phyloP scores from a whole-genome alignment of 2,888 invertebrate genomes.

The Sepioteuthis lessoniana region DNA sequence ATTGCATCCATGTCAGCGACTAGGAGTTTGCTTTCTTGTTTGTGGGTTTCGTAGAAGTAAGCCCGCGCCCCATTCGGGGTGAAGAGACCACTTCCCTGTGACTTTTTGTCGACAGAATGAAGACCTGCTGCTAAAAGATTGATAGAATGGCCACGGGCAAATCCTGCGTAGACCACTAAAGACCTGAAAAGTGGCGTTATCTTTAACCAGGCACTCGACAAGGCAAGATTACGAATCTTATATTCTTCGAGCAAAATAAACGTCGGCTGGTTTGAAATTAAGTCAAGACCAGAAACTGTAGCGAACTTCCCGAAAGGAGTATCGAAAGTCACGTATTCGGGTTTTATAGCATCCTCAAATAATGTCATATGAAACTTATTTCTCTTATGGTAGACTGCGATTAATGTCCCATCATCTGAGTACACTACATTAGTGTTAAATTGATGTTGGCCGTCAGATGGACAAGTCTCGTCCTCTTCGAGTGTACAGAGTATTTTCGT shows the following conservation, averaged over 20 bases:
- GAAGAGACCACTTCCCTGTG: conserved; percentile 85
- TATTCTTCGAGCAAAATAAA: conserved; percentile 78
- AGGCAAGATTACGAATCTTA: conserved; percentile 80
- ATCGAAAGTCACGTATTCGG: conserved; percentile 63
- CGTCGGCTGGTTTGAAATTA: conserved; percentile 84
- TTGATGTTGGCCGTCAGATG: conserved; percentile 63
- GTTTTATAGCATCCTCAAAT: conserved; percentile 73
- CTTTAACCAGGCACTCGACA: conserved; percentile 86
- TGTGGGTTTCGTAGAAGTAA: no score
- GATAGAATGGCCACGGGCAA: conserved; percentile 80
- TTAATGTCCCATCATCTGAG: conserved; percentile 82
- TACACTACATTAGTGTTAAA: conserved; percentile 89
- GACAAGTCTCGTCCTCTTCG: conserved; percentile 57
- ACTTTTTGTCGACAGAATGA: conserved; percentile 37
- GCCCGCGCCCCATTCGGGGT: conserved; percentile 60
- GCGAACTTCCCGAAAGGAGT: conserved; percentile 77
- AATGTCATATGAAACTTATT: conserved; percentile 77
- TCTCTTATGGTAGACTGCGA: conserved; percentile 81
- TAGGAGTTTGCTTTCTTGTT: no score
- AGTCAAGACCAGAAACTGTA: conserved; percentile 88
- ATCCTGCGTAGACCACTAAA: conserved; percentile 80
- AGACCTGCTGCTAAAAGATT: conserved; percentile 84
- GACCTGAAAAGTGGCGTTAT: conserved; percentile 80
- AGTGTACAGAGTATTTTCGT: conserved; percentile 80
- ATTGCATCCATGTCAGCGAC: no score